Evolutionary conservation across 2,797 vertebrate genomes (phyloP).

Genomic region (Coregonus sp.): DNA sequence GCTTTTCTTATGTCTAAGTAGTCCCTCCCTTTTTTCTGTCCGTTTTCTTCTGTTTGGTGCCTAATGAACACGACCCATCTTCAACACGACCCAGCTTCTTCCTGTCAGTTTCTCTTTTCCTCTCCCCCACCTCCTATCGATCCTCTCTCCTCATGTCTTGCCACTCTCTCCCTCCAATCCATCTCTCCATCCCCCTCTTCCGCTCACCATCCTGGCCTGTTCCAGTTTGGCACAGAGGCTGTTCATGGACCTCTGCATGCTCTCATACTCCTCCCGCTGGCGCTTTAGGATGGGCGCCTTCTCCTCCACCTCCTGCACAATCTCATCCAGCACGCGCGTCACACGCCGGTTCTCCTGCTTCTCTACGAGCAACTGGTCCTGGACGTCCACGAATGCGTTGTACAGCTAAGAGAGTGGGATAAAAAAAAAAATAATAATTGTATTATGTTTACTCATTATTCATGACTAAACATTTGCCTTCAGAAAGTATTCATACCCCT

Average conservation of each 20-base stretch:
- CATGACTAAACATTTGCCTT: not conserved
- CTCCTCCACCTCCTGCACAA: slow-evolving; percentile 91
- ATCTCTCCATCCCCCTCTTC: not conserved
- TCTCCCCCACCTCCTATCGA: slow-evolving; percentile 70
- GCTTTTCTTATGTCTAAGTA: too few species aligned
- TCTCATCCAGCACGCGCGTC: slow-evolving; percentile 90
- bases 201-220: slow-evolving; percentile 75
- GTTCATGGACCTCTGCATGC: slow-evolving; percentile 87
- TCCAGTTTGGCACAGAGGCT: slow-evolving; percentile 92
- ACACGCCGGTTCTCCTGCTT: slow-evolving; percentile 90
- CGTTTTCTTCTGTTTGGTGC: not conserved
- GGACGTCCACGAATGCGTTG: slow-evolving; percentile 90
- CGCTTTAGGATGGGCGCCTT: slow-evolving; percentile 91
- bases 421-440: too few species aligned
- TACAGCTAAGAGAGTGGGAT: slow-evolving; percentile 79
- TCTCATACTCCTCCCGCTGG: slow-evolving; percentile 92
- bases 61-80: not conserved
- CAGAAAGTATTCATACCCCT: too few species aligned
- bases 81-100: not conserved
- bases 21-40: not conserved
- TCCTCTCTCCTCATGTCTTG: not conserved
- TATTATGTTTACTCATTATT: too few species aligned
- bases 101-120: slow-evolving; percentile 11
- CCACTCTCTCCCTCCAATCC: not conserved
- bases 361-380: slow-evolving; percentile 90